These are phyloP conservation scores for Chrysotoxum bicinctum DNA, from an alignment of 2,888 invertebrate species.

Conservation along the genomic window DNA sequence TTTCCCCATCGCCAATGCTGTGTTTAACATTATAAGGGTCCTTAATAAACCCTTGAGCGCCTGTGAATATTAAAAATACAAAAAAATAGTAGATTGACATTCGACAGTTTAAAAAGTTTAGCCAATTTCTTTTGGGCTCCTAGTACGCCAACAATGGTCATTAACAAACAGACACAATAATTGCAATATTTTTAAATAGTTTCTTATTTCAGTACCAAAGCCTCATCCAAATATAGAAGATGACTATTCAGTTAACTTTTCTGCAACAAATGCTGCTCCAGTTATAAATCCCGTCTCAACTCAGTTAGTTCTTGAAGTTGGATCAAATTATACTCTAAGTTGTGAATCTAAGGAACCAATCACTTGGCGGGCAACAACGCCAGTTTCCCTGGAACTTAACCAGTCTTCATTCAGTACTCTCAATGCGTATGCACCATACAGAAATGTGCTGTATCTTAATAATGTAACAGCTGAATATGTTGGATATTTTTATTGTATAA, in stretches of 20 bases:
- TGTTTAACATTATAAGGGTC: no score
- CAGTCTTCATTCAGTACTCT: conserved; percentile 68
- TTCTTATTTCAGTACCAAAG: conserved; percentile 76
- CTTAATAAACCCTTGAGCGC: no score
- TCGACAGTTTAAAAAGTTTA: no score
- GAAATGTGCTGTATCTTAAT: conserved; percentile 82
- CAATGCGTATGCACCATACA: conserved; percentile 78
- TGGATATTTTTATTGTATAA: conserved; percentile 84
- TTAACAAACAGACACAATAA: no score
- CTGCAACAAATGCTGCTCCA: conserved; percentile 78
- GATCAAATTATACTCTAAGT: conserved; percentile 79
- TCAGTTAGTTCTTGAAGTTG: conserved; percentile 78
- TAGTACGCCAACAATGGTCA: no score
- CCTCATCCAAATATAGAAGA: conserved; percentile 71
- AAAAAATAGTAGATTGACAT: no score
- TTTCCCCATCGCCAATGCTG: no score
- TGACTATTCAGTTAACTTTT: conserved; percentile 75
- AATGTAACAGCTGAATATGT: conserved; percentile 83
- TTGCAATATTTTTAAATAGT: no score
- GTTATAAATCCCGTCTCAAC: conserved; percentile 79
- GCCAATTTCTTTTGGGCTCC: no score
- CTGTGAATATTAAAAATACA: no score
- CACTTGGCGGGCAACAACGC: conserved; percentile 78
- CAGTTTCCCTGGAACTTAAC: conserved; percentile 1
- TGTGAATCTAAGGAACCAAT: conserved; percentile 82